Percentiles rank a stretch among this genome's conserved stretches.
phyloP scores from a whole-genome alignment of 2,113 vertebrate species.

The Enhydra lutris region DNA sequence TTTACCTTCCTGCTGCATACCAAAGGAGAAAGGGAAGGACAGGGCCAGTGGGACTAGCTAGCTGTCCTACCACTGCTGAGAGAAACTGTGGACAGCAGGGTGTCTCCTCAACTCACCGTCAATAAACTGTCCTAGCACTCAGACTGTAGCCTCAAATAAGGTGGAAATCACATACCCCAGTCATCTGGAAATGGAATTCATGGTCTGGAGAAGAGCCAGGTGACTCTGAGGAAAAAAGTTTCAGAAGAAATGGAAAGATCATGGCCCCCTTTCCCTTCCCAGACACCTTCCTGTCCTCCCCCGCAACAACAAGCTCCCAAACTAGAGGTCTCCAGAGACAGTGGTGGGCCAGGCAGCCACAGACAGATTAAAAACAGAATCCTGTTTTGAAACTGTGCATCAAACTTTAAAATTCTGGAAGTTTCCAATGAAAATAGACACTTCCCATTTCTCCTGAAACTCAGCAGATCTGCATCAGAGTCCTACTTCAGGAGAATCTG shows the following conservation, averaged over 20 bases:
- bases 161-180: neutral
- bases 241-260: neutral
- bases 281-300: neutral
- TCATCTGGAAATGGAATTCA: neutral
- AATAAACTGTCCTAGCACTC: too few species aligned
- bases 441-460: neutral
- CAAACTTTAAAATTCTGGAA: neutral
- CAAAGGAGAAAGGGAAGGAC: neutral
- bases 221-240: neutral
- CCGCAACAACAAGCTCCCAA: fast-evolving
- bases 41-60: too few species aligned
- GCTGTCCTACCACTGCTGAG: neutral
- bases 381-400: neutral
- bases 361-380: neutral
- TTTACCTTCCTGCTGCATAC: neutral
- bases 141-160: neutral
- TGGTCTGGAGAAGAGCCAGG: fast-evolving
- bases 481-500: neutral
- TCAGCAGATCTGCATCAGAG: neutral
- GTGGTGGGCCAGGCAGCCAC: neutral
- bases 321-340: neutral
- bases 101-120: neutral
- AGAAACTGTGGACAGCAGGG: neutral
- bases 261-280: too few species aligned
- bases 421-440: neutral